These are phyloP conservation scores for Aspidoscelis tigris DNA, from an alignment of 2,113 vertebrate genomes.

Conservation along the genomic window DNA sequence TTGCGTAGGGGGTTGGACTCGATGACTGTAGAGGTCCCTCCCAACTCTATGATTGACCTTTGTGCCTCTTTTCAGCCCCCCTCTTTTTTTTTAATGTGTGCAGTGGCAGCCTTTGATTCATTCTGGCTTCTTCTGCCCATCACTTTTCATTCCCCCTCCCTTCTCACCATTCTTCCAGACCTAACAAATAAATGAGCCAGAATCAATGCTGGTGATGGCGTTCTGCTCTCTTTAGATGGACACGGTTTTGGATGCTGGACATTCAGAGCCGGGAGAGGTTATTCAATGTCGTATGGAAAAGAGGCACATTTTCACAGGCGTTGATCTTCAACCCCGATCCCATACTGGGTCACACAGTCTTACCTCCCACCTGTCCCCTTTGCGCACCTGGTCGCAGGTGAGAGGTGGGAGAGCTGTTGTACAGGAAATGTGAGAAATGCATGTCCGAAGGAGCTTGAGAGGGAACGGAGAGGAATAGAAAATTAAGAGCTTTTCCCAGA, in stretches of 20 bases:
- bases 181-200: too few species aligned
- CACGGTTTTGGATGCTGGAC: neutral
- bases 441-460: neutral
- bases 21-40: too few species aligned
- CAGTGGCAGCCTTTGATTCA: too few species aligned
- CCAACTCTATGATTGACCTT: too few species aligned
- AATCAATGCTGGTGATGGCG: neutral
- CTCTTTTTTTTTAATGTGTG: too few species aligned
- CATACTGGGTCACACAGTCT: neutral
- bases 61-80: too few species aligned
- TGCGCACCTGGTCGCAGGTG: neutral
- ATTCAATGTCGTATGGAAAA: neutral
- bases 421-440: neutral
- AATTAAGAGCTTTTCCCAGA: neutral
- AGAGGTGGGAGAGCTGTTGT: neutral
- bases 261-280: too few species aligned
- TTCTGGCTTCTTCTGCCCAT: too few species aligned
- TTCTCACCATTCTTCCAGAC: too few species aligned
- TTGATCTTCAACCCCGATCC: neutral
- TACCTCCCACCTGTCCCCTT: neutral
- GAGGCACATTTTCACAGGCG: neutral
- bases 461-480: constrained; percentile 24
- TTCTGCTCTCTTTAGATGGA: neutral
- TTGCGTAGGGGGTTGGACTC: too few species aligned
- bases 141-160: too few species aligned